A percentile compares a stretch with the other conserved stretches of the same genome.
Conservation (phyloP, 1,140 invertebrate species). For the Polypedilum vanderplanki region DNA sequence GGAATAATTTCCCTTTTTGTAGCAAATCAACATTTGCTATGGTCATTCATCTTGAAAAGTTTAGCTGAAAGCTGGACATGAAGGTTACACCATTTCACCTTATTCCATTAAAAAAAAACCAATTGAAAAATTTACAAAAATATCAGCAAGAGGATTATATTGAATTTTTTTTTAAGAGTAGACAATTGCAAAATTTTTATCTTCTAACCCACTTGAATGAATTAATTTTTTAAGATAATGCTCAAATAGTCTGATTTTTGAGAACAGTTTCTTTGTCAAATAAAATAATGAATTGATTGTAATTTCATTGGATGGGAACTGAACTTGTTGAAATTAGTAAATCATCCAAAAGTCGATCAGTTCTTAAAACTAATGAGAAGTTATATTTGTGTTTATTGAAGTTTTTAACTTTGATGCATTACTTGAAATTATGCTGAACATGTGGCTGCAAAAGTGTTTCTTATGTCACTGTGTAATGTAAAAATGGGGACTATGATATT, state of each 20-base stretch:
- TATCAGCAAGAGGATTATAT: constrained; percentile 31
- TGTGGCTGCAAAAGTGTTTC: background rate
- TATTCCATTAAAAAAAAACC: constrained; percentile 40
- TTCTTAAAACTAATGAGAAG: constrained; percentile 32
- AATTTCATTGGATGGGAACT: background rate
- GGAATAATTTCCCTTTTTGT: constrained; percentile 46
- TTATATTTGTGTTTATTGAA: constrained; percentile 34
- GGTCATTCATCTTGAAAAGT: constrained; percentile 46
- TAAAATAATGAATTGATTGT: background rate
- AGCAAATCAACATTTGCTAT: constrained; percentile 51
- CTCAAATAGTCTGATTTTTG: background rate
- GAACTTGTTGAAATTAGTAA: background rate
- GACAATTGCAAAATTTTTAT: background rate
- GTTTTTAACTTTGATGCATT: background rate
- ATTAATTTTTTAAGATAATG: background rate
- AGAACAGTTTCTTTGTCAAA: background rate
- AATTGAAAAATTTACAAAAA: constrained; percentile 39
- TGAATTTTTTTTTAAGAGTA: background rate
- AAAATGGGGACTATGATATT: background rate
- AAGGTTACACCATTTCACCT: constrained; percentile 45
- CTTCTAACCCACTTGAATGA: background rate
- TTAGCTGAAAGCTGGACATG: constrained; percentile 45
- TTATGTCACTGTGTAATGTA: background rate
- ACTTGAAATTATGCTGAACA: background rate
- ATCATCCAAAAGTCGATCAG: background rate